Conservation (phyloP, 2,797 vertebrate genomes). For the Helarctos malayanus region DNA sequence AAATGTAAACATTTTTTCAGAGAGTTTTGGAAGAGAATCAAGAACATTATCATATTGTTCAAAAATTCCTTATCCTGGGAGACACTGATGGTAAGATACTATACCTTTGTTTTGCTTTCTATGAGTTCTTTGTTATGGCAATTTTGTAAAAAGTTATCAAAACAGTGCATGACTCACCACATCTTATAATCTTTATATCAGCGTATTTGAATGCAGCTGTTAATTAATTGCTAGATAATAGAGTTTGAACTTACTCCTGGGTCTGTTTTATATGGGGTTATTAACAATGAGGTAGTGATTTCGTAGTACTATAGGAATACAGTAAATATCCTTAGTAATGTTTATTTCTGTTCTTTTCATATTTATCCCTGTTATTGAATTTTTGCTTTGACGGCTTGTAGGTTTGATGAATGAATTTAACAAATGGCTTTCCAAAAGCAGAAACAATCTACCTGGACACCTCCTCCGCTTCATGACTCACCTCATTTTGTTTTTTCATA, state of each 20-base stretch:
- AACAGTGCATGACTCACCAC: neutral
- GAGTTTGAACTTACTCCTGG: conserved; percentile 20
- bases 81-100: conserved; percentile 95
- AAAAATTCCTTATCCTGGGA: conserved; percentile 97
- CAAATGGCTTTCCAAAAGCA: conserved; percentile 94
- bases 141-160: conserved; percentile 73
- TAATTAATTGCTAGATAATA: conserved; percentile 7
- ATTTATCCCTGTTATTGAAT: conserved; percentile 15
- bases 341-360: conserved; percentile 25
- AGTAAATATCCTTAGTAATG: neutral
- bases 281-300: conserved; percentile 4
- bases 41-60: conserved; percentile 97
- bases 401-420: conserved; percentile 96
- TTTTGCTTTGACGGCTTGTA: conserved; percentile 82
- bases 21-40: conserved; percentile 96
- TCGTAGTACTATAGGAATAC: neutral
- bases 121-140: conserved; percentile 67
- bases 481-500: conserved; percentile 96
- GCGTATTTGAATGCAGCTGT: neutral
- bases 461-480: conserved; percentile 98
- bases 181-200: conserved; percentile 35
- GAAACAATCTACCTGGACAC: conserved; percentile 94
- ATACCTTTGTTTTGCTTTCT: conserved; percentile 75
- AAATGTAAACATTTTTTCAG: conserved; percentile 87
- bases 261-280: neutral